phyloP scores from a whole-genome alignment of 2,888 invertebrate genomes.

The Zhuqinia jingwanae region DNA sequence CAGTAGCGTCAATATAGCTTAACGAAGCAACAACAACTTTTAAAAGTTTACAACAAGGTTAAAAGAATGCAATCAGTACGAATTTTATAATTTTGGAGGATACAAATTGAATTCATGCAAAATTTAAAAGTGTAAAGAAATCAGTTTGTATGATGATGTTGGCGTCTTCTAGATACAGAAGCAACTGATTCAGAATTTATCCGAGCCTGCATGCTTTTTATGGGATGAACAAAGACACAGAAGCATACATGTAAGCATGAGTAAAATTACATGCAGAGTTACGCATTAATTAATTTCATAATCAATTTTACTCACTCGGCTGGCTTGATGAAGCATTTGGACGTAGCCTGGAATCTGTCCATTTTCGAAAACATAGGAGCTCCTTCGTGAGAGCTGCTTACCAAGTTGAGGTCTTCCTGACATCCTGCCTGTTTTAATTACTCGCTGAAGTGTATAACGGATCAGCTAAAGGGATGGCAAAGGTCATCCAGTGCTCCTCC shows the following conservation, averaged over 20 bases:
- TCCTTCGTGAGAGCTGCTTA: slow-evolving; percentile 63
- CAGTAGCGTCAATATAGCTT: neutral
- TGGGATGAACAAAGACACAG: neutral
- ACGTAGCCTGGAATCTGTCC: slow-evolving; percentile 73
- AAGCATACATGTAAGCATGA: neutral
- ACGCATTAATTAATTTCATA: neutral
- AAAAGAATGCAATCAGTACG: neutral
- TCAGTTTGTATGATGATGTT: neutral
- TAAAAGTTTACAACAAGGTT: neutral
- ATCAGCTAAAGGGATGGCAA: slow-evolving; percentile 1
- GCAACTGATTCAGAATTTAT: neutral
- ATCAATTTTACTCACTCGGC: slow-evolving; percentile 40
- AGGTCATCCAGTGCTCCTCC: slow-evolving; percentile 31
- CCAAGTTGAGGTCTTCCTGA: slow-evolving; percentile 29
- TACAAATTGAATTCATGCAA: neutral
- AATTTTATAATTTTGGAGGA: neutral
- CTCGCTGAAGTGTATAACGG: neutral
- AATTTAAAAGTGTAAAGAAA: neutral
- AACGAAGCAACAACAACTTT: neutral
- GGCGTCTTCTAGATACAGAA: neutral
- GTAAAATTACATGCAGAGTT: neutral
- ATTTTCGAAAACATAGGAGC: slow-evolving; percentile 72
- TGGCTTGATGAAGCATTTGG: slow-evolving; percentile 63
- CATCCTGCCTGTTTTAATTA: slow-evolving; percentile 25
- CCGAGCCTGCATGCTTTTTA: neutral